Base-by-base conservation (phyloP, 1,140 invertebrate species). In the Drosophila melanica region DNA sequence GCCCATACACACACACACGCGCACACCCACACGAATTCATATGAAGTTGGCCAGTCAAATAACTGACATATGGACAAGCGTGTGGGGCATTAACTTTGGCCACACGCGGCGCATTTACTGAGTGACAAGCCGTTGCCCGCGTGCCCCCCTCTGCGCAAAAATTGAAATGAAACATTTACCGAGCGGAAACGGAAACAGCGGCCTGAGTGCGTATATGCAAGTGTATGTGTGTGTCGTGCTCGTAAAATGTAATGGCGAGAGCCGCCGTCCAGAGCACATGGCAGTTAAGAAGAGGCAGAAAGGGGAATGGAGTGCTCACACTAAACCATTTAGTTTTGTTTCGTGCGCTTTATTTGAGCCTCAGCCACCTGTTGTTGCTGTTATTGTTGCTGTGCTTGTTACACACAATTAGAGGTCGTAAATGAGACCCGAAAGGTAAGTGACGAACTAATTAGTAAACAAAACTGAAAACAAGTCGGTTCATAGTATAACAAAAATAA, bases 91-190 rank as follows among this genome's bases (percentile, higher is more conserved):
- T 86, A 87, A 81, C 82, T 81, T 89, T 69, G 79, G 66, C 76
- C 79, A 80, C 73, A 48, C 48, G 69, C 39, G 57, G 57, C 63
- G 54, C 68, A 65, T 73, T 79, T 69, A 73, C 64, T 82, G 84
- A 79, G 84, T 89, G 79, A 82, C 82, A 82, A 59, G 66, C 54
- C 58, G 39, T 30, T 37, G 42, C 35, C 47, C 41, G 11, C 27
- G 14, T 20, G 12, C 14, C 30, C 69, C 58, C 53, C 63, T 44
- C 57, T 57, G 51, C 45, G 20, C 41, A 47, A 45, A 77, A 72
- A 85, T 73, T 76, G 79, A 87, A 87, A 84, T 89, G 76, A 89
- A 89, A 89, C 79, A 89, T 89, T 82, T 89, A 79, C 72, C 58
- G 72, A 84, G 73, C 79, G 84, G 84, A 82, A 89, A 82, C 79